Base-by-base conservation (phyloP, 2,888 invertebrate species). In the Ganaspis brasiliensis region DNA sequence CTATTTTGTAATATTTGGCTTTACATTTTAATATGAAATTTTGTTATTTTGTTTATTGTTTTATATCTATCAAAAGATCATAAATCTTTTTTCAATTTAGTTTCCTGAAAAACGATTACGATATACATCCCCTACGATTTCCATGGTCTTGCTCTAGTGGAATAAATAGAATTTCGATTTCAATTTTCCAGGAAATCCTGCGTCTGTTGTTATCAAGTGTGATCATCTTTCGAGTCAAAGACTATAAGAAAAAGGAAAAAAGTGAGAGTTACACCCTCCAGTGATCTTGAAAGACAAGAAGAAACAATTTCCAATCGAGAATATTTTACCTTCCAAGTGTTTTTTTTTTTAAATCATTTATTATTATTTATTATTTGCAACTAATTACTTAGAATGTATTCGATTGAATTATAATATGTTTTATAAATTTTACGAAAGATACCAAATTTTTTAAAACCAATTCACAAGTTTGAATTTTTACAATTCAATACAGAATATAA, bases 211-310 rank as follows among this genome's bases (percentile, higher is more conserved):
- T 61, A 61, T 61, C 61, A n/a, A 1, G 14, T 14, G 24, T 49
- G 52, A 71, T 52, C 19, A 71, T 16, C 19, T 71, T n/a, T 49
- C n/a, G n/a, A 37, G 45, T 26, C 10, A 49, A 71, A 14, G 14
- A 40, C 5, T 9, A 24, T 24, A 67, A 37, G 12, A 35, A 40
- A 24, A 71, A 14, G 26, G 19, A 10, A 52, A 49, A 26, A 71
- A 21, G 61, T 57, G 2, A 3, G 26, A 57, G 26, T 31, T 57
- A 26, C 10, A 24, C 26, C 6, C 59, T 35, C 10, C 19, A 61
- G 4, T 10, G 31, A 37, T 19, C 35, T 61, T 19, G 37, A 37
- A 37, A 12, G n/a, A 19, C 10, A n/a, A 9, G 31, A 37, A 16
- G n/a, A 37, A 61, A 61, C 19, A 61, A 61, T 35, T 37, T 35